Conservation (phyloP, 2,888 invertebrate genomes). For the Temnothorax unifasciatus region DNA sequence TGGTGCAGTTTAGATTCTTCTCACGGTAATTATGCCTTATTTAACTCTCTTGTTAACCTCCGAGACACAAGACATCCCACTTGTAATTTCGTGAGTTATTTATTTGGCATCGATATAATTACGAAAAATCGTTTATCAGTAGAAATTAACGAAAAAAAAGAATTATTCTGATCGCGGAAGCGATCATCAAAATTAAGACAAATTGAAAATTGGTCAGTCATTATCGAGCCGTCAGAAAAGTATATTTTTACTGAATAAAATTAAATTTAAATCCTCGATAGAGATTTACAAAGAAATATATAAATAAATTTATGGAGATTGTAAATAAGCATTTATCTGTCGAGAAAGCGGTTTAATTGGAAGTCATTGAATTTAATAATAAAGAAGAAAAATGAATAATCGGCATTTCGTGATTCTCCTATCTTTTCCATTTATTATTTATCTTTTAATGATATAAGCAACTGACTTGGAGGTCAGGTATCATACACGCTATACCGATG, state of each 20-base stretch:
- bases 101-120: background rate
- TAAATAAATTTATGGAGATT: background rate
- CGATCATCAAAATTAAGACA: background rate
- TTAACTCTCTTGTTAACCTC: conserved; percentile 18
- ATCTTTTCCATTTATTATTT: conserved; percentile 20
- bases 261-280: background rate
- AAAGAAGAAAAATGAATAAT: conserved; percentile 6
- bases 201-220: background rate
- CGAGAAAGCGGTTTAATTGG: background rate
- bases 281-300: background rate
- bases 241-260: background rate
- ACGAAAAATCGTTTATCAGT: background rate
- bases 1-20: conserved; percentile 38
- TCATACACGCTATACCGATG: conserved; percentile 6
- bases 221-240: background rate
- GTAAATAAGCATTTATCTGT: background rate
- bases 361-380: background rate
- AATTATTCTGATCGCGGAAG: background rate
- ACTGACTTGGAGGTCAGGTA: conserved; percentile 15
- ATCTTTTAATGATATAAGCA: conserved; percentile 10
- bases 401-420: conserved; percentile 8
- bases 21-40: conserved; percentile 40
- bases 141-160: background rate
- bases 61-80: background rate
- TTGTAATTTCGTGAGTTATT: background rate